Conservation (phyloP, 2,113 vertebrate species). For the Pan paniscus region DNA sequence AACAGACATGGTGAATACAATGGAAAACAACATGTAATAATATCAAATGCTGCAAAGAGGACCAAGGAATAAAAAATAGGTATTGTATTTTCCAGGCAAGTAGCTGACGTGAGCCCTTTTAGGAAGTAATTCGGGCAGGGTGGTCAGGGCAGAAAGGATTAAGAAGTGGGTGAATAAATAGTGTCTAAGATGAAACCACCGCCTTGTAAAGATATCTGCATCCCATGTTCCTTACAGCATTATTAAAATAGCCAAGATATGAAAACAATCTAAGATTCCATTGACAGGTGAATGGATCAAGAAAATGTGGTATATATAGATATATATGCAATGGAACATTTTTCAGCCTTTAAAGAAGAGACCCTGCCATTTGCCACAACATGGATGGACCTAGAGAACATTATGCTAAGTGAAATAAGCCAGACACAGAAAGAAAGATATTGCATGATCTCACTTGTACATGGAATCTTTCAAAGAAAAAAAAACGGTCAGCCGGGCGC, state of each 20-base stretch:
- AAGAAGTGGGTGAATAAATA: not conserved
- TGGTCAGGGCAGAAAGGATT: not conserved
- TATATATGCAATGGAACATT: not conserved
- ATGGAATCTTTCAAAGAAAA: not conserved
- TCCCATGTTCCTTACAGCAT: not conserved
- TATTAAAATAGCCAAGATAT: not conserved
- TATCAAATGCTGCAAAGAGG: not conserved
- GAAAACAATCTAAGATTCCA: not conserved
- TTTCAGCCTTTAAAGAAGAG: not conserved
- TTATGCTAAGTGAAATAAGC: not conserved
- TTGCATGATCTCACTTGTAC: not conserved
- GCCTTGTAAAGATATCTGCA: not conserved
- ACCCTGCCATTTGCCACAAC: not conserved
- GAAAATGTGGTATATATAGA: not conserved
- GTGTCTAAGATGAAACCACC: not conserved
- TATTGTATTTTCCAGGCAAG: not conserved
- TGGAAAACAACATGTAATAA: not conserved
- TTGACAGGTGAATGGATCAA: no score
- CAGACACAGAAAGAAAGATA: not conserved
- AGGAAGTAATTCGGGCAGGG: not conserved
- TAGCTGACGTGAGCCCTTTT: not conserved
- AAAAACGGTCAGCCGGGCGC: no score
- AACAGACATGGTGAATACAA: not conserved
- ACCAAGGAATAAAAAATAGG: not conserved
- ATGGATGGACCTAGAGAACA: not conserved